Conservation (phyloP, 2,113 vertebrate species). For the Neopipo cinnamomea region DNA sequence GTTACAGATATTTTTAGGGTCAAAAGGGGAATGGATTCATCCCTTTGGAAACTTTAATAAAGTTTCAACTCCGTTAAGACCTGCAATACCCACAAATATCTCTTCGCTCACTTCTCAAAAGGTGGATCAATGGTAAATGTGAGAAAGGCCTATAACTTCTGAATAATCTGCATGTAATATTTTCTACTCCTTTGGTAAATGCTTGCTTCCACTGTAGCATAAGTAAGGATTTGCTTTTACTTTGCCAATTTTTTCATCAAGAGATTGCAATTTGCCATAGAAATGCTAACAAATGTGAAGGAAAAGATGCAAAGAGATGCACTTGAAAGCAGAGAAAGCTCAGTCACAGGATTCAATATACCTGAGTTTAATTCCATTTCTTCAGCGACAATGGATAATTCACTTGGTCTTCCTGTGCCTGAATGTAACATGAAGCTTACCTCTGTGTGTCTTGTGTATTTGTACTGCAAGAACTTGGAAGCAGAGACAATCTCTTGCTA, state of each 20-base stretch:
- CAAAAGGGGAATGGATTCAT: slow-evolving; percentile 35
- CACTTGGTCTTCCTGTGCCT: not conserved
- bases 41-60: slow-evolving; percentile 23
- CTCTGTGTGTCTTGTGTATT: not conserved
- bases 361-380: not conserved
- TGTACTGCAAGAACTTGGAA: not conserved
- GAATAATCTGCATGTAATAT: not conserved
- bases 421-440: not conserved
- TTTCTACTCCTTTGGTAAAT: not conserved
- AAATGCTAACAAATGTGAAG: not conserved
- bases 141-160: not conserved
- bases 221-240: not conserved
- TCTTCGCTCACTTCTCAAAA: not conserved
- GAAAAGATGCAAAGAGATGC: not conserved
- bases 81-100: not conserved
- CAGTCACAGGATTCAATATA: not conserved
- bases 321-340: not conserved
- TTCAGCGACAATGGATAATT: not conserved
- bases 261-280: not conserved
- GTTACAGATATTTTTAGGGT: slow-evolving; percentile 62
- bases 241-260: not conserved
- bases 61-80: not conserved
- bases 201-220: not conserved
- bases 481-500: not conserved
- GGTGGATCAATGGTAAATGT: not conserved